Base-by-base conservation (phyloP, 2,888 invertebrate genomes). In the Agonopterix arenella region DNA sequence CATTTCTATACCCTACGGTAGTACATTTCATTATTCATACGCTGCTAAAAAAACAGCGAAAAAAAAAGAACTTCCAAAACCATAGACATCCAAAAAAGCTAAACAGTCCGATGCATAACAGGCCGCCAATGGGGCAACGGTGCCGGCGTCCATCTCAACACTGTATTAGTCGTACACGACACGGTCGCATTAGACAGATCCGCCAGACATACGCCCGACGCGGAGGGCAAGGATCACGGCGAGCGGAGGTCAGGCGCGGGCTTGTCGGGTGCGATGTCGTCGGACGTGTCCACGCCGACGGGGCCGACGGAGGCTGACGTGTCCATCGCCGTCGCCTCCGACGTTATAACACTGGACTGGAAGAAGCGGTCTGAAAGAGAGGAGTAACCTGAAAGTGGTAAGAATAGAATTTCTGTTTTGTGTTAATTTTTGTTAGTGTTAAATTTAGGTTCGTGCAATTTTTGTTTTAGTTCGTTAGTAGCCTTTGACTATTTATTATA, bases 301-400 rank as follows among this genome's bases (percentile, higher is more conserved):
- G 70, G 73, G 1, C 72, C 76, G 49, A 78, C 80, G 10, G 62
- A 69, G 4, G 80, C 68, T 2, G 77, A 72, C 49, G 85, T 90
- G 74, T 90, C 90, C 89, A 90, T 90, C 43, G 92, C 91, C 11
- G 90, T 81, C 50, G 90, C 82, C 56, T 92, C 92, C 1, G 89
- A 84, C 42, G 90, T 90, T 50, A 90, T 89, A 65, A 90, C 90
- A 66, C 86, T 89, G 43, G 91, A 90, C 82, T 92, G 92, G 79
- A 92, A 92, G 84, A 92, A 92, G 51, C 92, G 89, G 73, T 92
- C 92, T 89, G 91, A 53, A 67, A 51, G 49, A 43, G 11, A 43
- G 28, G 28, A 28, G 28, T 28, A 28, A 28, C 28, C 28, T 28
- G 28, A 28, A 28, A 28, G 28, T 28, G 28, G 28, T 28, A 28